Conservation (phyloP, 2,888 invertebrate species). For the Chelonus formosanus region DNA sequence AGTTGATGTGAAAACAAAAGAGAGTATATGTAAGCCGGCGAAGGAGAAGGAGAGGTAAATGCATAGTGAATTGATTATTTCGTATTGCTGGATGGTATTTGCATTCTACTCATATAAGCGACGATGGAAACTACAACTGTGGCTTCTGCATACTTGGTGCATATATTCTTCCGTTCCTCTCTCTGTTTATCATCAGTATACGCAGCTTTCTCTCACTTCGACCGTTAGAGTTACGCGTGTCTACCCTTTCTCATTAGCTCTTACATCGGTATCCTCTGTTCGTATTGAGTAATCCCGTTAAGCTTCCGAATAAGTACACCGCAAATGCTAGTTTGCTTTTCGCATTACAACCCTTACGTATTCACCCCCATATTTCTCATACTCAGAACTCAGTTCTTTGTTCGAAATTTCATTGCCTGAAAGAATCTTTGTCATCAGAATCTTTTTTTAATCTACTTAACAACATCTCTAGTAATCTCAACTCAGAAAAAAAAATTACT, state of each 20-base stretch:
- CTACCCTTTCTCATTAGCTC: constrained; percentile 37
- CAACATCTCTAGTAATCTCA: too few species aligned
- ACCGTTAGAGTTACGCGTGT: constrained; percentile 38
- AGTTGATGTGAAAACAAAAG: constrained; percentile 13
- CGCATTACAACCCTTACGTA: constrained; percentile 17
- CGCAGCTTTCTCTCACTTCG: constrained; percentile 28
- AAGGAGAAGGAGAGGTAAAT: constrained; percentile 9
- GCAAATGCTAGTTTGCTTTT: constrained; percentile 21
- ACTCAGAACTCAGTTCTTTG: background rate
- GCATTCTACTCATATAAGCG: constrained; percentile 60
- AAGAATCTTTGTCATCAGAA: too few species aligned
- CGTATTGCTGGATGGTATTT: constrained; percentile 62
- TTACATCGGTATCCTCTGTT: constrained; percentile 39
- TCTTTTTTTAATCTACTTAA: too few species aligned
- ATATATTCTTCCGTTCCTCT: constrained; percentile 28
- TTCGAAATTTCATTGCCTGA: background rate
- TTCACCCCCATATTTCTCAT: background rate
- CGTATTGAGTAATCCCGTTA: constrained; percentile 34
- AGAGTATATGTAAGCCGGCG: background rate
- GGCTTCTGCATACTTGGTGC: constrained; percentile 40
- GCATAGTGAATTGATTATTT: constrained; percentile 50
- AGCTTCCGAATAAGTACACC: constrained; percentile 33
- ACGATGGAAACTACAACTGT: constrained; percentile 37
- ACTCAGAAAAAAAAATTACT: too few species aligned
- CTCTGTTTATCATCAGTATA: background rate